These are phyloP conservation scores for Yponomeuta malinellus DNA, from an alignment of 2,888 invertebrate species.

Conservation along the genomic window DNA sequence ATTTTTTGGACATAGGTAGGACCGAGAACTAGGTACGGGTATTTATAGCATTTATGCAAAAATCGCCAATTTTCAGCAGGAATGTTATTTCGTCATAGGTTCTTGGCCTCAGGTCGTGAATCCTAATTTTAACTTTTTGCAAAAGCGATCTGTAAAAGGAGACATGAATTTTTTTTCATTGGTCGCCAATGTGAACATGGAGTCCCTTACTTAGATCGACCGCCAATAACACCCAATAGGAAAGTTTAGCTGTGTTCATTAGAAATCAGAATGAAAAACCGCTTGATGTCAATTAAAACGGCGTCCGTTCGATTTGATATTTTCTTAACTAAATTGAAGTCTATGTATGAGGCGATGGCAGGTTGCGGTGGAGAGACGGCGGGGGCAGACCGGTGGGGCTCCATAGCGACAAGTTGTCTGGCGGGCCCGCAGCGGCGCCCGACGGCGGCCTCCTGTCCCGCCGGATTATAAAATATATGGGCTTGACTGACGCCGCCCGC, in stretches of 20 bases:
- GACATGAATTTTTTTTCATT: no score
- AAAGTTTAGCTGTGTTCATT: background rate
- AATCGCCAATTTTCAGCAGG: no score
- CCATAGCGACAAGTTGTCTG: constrained; percentile 72
- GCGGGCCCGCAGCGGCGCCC: constrained; percentile 35
- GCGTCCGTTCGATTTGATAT: constrained; percentile 1
- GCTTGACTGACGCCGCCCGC: constrained; percentile 41
- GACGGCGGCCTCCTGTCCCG: constrained; percentile 15
- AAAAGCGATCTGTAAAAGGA: no score
- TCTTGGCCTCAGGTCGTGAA: no score
- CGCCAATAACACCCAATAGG: background rate
- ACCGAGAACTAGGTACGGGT: no score
- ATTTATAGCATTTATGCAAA: no score
- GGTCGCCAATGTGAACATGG: no score
- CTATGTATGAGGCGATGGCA: constrained; percentile 18
- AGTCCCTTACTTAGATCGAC: background rate
- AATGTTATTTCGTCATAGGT: no score
- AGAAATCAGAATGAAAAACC: background rate
- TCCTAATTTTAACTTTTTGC: no score
- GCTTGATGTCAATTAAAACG: background rate
- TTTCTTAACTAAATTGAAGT: constrained; percentile 7
- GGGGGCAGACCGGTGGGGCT: constrained; percentile 30
- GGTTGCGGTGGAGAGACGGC: constrained; percentile 15
- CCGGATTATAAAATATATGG: constrained; percentile 35
- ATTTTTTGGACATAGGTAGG: no score